A percentile compares a stretch with the other conserved stretches of the same genome.
phyloP scores from a whole-genome alignment of 2,797 vertebrate species.

The Danio albolineatus region DNA sequence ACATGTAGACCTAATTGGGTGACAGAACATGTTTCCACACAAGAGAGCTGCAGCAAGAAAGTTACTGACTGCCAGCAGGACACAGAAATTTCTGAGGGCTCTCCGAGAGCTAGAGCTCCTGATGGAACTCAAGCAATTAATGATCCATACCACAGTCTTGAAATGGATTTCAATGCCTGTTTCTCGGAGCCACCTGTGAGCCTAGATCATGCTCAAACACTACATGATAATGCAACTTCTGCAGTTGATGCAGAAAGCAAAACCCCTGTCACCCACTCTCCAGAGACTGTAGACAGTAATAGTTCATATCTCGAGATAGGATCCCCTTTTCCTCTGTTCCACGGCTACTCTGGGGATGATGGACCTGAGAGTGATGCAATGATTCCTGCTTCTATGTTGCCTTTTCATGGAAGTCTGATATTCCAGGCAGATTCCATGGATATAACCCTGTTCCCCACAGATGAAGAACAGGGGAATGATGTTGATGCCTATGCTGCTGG shows the following conservation, averaged over 20 bases:
- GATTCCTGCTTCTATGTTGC: slow-evolving; percentile 91
- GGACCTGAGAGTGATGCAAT: slow-evolving; percentile 79
- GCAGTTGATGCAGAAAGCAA: slow-evolving; percentile 74
- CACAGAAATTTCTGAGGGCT: slow-evolving; percentile 72
- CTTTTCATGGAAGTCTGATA: slow-evolving; percentile 90
- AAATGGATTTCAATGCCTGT: slow-evolving; percentile 76
- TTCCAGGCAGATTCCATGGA: slow-evolving; percentile 95
- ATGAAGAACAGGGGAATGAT: slow-evolving; percentile 79
- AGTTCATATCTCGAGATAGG: slow-evolving; percentile 61
- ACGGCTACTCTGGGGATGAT: slow-evolving; percentile 74
- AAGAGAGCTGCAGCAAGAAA: slow-evolving; percentile 75
- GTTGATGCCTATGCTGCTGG: slow-evolving; percentile 81
- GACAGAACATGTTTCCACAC: slow-evolving; percentile 71
- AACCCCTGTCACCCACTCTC: slow-evolving; percentile 76
- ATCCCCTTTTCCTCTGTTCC: slow-evolving; percentile 72
- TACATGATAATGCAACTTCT: slow-evolving; percentile 61
- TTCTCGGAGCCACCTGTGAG: slow-evolving; percentile 70
- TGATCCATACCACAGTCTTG: slow-evolving; percentile 69
- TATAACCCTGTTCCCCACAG: slow-evolving; percentile 85
- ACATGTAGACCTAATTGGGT: slow-evolving; percentile 77
- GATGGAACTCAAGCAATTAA: slow-evolving; percentile 53
- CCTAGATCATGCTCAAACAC: slow-evolving; percentile 49
- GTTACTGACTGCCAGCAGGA: slow-evolving; percentile 79
- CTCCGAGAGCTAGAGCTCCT: slow-evolving; percentile 62
- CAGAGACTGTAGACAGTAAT: slow-evolving; percentile 73